phyloP scores from a whole-genome alignment of 2,797 vertebrate genomes.

The Neoniphon sammara region DNA sequence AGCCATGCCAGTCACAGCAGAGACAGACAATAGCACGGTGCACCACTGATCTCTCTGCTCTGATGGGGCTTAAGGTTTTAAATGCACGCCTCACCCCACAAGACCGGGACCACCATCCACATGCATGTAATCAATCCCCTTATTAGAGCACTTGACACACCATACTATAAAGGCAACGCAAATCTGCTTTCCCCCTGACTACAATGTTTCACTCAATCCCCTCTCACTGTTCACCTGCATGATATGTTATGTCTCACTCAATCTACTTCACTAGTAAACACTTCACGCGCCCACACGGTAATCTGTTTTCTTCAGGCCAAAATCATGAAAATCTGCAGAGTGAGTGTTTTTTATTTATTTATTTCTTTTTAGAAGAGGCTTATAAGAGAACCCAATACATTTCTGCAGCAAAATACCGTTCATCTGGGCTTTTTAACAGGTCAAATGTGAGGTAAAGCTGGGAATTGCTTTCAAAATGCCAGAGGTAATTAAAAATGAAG shows the following conservation, averaged over 20 bases:
- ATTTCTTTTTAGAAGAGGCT: no score
- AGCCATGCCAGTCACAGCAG: conserved; percentile 66
- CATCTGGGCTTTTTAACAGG: background rate
- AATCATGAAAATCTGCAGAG: no score
- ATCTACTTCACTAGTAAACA: conserved; percentile 35
- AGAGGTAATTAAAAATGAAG: background rate
- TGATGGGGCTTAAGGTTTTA: conserved; percentile 72
- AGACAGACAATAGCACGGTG: conserved; percentile 69
- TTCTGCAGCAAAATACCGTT: no score
- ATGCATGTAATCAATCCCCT: conserved; percentile 75
- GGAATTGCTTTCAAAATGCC: no score
- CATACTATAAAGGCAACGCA: conserved; percentile 47
- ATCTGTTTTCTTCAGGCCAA: conserved; percentile 4
- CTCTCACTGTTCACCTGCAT: conserved; percentile 49
- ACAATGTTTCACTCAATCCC: conserved; percentile 39
- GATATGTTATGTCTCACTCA: conserved; percentile 46
- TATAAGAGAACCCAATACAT: no score
- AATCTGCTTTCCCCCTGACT: conserved; percentile 37
- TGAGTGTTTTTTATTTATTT: no score
- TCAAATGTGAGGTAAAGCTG: no score
- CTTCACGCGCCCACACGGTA: conserved; percentile 8
- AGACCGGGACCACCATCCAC: conserved; percentile 69
- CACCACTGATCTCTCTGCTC: conserved; percentile 65
- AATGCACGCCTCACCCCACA: conserved; percentile 69
- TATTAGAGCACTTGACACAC: conserved; percentile 73